A percentile compares a stretch with the other conserved stretches of the same genome.
Evolutionary conservation across 2,113 vertebrate species (phyloP).

Genomic region (Cyprinodon tularosa): DNA sequence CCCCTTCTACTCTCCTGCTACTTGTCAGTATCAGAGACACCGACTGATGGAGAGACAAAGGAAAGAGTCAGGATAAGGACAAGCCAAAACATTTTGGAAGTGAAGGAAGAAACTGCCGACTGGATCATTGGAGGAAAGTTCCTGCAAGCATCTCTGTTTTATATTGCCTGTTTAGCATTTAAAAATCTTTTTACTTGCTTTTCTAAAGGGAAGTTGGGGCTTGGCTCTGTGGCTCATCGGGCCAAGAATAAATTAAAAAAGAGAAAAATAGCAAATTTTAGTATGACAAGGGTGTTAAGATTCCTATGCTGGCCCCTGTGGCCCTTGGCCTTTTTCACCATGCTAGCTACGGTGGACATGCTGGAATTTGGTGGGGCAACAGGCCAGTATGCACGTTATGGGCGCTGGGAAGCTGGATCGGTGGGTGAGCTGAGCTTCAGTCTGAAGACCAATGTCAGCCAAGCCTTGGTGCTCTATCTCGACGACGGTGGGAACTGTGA

Average conservation of each 20-base stretch:
- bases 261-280: slow-evolving; percentile 32
- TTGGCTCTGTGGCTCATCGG: slow-evolving; percentile 16
- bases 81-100: slow-evolving; percentile 46
- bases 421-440: slow-evolving; percentile 92
- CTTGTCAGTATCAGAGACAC: slow-evolving; percentile 59
- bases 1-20: slow-evolving; percentile 37
- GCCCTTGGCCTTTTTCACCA: slow-evolving; percentile 64
- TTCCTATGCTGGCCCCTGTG: slow-evolving; percentile 69
- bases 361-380: slow-evolving; percentile 90
- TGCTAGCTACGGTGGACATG: slow-evolving; percentile 58
- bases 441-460: slow-evolving; percentile 88
- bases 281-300: slow-evolving; percentile 68
- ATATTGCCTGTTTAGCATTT: slow-evolving; percentile 8
- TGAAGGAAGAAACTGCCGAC: slow-evolving; percentile 46
- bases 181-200: slow-evolving; percentile 26
- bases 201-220: background rate
- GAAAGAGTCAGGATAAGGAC: slow-evolving; percentile 76
- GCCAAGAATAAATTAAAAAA: slow-evolving; percentile 13
- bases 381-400: slow-evolving; percentile 93
- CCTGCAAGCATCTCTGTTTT: slow-evolving; percentile 36
- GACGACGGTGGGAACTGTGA: slow-evolving; percentile 95
- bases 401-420: slow-evolving; percentile 88
- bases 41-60: slow-evolving; percentile 78
- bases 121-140: slow-evolving; percentile 30
- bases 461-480: slow-evolving; percentile 90